Evolutionary conservation across 53 echinoderm and acorn worm genomes (phyloP), one percentile per base, ranked within the genome.

Genomic region (Temnopleurus reevesii): DNA sequence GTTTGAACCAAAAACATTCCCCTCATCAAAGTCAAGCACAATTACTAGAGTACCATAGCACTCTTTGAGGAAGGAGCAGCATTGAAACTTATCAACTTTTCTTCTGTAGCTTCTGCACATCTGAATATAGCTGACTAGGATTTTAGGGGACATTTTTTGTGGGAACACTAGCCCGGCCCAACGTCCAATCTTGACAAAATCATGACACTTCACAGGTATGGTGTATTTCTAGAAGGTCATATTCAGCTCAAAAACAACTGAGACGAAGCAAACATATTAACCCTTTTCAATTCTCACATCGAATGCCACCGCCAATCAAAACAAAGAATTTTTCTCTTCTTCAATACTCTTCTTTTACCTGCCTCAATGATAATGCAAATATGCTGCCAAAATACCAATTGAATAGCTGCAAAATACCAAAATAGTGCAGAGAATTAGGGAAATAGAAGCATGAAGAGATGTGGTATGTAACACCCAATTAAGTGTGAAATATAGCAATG

Each of bases 301-400:
- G 41, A 38, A 71, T 71, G n/a, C 41, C 41, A 41, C 41, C 19
- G 23, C 41, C 19, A 71, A 71, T n/a, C 36, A 71, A 21, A n/a
- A 17, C n/a, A 12, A 71, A 38, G 71, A 71, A 71, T 41, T 35
- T 71, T 3, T 15, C 28, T 71, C 41, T 71, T 71, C 33, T 36
- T 71, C 30, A 9, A 33, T 31, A 31, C 41, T 71, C 71, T 5
- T 71, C n/a, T 71, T 41, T 25, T 71, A n/a, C 36, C 71, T 38
- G 41, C 71, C 13, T 71, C 41, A 38, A 41, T 38, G n/a, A 2
- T 19, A 41, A 71, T 38, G 71, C 28, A 71, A 71, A 71, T 17
- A 71, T 38, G 63, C 63, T 63, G 33, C 63, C 33, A 31, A 41
- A 38, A 71, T 71, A 71, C n/a, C 71, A 30, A 63, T 63, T 63